A percentile compares a stretch with the other conserved stretches of the same genome.
These are phyloP conservation scores for Oryzias dopingdopingensis DNA, from an alignment of 2,797 vertebrate species.

Conservation along the genomic window DNA sequence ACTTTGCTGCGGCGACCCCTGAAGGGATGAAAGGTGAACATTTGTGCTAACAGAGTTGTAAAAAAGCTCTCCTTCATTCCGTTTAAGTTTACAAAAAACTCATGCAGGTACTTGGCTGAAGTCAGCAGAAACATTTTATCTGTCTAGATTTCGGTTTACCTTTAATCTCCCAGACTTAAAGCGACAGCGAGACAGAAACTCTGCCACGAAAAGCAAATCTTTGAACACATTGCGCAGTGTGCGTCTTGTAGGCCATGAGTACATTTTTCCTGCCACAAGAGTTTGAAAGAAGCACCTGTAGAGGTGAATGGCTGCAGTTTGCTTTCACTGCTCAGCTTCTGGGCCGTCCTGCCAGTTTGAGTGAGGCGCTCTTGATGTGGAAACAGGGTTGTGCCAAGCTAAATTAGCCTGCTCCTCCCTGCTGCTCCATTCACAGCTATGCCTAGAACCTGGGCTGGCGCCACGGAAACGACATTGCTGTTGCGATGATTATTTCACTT, in stretches of 20 bases:
- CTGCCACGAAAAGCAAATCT: slow-evolving; percentile 31
- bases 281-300: slow-evolving; percentile 67
- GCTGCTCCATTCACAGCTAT: slow-evolving; percentile 40
- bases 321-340: slow-evolving; percentile 40
- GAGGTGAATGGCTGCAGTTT: slow-evolving; percentile 53
- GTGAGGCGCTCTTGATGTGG: slow-evolving; percentile 65
- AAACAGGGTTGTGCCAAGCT: slow-evolving; percentile 45
- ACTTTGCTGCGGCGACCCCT: too few relatives aligned
- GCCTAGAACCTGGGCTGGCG: slow-evolving; percentile 40
- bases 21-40: too few relatives aligned
- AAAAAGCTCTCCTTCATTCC: too few relatives aligned
- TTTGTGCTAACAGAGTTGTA: too few relatives aligned
- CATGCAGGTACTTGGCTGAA: background rate
- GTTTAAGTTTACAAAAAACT: too few relatives aligned
- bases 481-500: slow-evolving; percentile 22
- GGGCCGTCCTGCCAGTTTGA: slow-evolving; percentile 47
- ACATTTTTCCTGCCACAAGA: slow-evolving; percentile 35
- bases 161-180: slow-evolving; percentile 17
- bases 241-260: slow-evolving; percentile 27
- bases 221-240: slow-evolving; percentile 21
- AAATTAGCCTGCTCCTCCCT: slow-evolving; percentile 57
- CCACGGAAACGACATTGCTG: slow-evolving; percentile 30
- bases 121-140: slow-evolving; percentile 7
- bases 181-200: slow-evolving; percentile 5
- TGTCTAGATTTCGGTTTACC: background rate